These are phyloP conservation scores for Lepidocyrtoides sp. DNA, from an alignment of 2,888 invertebrate species.

Conservation along the genomic window DNA sequence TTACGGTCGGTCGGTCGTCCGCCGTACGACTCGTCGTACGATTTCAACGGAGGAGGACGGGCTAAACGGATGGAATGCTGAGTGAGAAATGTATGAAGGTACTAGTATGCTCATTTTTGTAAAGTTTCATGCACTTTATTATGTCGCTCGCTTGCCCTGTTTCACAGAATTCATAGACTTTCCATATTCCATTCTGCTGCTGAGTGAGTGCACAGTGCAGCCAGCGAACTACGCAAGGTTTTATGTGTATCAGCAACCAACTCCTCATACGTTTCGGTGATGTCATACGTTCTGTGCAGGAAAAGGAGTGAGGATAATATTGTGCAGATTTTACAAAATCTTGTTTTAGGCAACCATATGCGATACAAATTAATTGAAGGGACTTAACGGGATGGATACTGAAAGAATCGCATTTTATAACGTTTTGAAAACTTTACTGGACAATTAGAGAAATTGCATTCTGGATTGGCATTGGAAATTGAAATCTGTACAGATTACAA, in stretches of 20 bases:
- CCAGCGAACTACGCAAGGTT: neutral
- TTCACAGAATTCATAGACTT: neutral
- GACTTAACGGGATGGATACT: neutral
- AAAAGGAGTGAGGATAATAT: neutral
- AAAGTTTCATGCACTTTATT: neutral
- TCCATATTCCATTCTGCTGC: neutral
- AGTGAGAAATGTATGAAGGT: neutral
- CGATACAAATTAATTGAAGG: neutral
- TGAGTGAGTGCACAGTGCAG: too few relatives aligned
- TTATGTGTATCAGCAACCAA: neutral
- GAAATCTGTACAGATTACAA: too few relatives aligned
- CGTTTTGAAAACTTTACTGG: neutral
- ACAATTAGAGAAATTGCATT: too few relatives aligned
- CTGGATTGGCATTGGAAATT: too few relatives aligned
- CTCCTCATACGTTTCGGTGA: neutral
- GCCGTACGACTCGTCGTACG: too few relatives aligned
- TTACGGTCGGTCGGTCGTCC: too few relatives aligned
- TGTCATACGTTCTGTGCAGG: neutral
- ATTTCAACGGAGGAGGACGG: neutral
- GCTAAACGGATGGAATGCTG: slow-evolving; percentile 5
- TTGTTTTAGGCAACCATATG: neutral
- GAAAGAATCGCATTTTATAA: neutral
- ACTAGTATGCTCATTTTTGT: neutral
- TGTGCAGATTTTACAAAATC: too few relatives aligned
- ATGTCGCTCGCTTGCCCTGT: neutral